Percentiles rank a stretch among this genome's conserved stretches.
These are phyloP conservation scores for Ascaphus truei DNA, from an alignment of 2,113 vertebrate species.

Conservation along the genomic window DNA sequence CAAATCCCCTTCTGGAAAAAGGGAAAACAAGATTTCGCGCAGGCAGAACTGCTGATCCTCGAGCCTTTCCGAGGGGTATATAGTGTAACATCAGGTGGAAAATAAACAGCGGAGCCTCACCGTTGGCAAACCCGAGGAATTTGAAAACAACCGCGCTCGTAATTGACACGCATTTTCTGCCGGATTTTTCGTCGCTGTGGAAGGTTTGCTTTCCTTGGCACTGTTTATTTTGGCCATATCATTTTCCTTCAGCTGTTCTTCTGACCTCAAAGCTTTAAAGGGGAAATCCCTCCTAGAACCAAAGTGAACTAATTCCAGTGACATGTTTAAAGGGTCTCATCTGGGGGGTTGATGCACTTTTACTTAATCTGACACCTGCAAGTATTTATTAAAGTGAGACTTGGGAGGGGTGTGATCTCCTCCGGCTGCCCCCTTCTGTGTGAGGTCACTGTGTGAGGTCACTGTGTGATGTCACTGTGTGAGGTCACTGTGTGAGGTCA, in stretches of 20 bases:
- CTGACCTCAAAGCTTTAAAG: constrained; percentile 8
- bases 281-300: too few relatives aligned
- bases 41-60: background rate
- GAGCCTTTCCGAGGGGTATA: background rate
- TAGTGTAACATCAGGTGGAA: constrained; percentile 13
- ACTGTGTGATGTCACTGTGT: too few relatives aligned
- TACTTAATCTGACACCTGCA: too few relatives aligned
- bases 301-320: too few relatives aligned
- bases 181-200: background rate
- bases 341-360: too few relatives aligned
- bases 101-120: constrained; percentile 22
- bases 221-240: constrained; percentile 7
- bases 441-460: too few relatives aligned
- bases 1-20: constrained; percentile 18
- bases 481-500: too few relatives aligned
- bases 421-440: too few relatives aligned
- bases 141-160: background rate
- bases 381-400: too few relatives aligned
- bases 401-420: too few relatives aligned
- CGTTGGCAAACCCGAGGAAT: background rate
- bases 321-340: too few relatives aligned
- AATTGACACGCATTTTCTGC: background rate
- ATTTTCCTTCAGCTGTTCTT: background rate
- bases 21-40: background rate
- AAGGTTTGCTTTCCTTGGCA: background rate